Evolutionary conservation across 2,113 vertebrate species (phyloP).

Genomic region (Tangachromis dhanisi): DNA sequence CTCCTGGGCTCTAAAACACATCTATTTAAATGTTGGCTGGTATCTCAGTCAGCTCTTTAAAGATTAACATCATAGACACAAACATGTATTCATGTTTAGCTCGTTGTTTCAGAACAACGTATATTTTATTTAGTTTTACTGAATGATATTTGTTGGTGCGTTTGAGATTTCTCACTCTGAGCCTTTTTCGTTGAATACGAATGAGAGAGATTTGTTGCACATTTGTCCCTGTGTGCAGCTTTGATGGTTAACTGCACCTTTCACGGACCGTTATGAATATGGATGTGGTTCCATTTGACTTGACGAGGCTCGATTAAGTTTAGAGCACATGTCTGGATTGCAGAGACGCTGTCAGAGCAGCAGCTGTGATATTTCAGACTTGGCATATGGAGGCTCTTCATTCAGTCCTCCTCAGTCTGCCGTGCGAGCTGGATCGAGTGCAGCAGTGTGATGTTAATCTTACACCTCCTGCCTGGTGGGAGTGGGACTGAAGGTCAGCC

Average conservation of each 20-base stretch:
- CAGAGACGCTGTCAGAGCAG: background rate
- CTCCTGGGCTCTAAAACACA: background rate
- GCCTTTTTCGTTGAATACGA: background rate
- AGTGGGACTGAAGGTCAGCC: slow-evolving; percentile 19
- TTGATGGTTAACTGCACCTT: background rate
- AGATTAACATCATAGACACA: background rate
- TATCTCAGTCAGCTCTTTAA: background rate
- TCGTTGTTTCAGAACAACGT: background rate
- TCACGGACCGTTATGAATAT: background rate
- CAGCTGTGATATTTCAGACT: background rate
- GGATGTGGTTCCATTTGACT: background rate
- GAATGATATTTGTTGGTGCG: background rate
- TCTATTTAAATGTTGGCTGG: background rate
- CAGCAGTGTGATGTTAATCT: slow-evolving; percentile 14
- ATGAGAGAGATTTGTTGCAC: background rate
- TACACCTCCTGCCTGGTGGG: slow-evolving; percentile 26
- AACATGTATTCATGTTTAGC: background rate
- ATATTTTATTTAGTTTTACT: background rate
- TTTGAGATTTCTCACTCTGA: background rate
- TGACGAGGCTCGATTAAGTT: background rate
- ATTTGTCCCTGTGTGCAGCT: background rate
- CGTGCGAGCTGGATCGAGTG: background rate
- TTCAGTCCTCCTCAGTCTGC: background rate
- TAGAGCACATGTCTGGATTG: background rate
- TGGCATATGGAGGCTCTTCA: background rate